Percentiles rank a stretch among this genome's conserved stretches.
phyloP scores from a whole-genome alignment of 2,113 vertebrate species.

The Todiramphus saurophagus region DNA sequence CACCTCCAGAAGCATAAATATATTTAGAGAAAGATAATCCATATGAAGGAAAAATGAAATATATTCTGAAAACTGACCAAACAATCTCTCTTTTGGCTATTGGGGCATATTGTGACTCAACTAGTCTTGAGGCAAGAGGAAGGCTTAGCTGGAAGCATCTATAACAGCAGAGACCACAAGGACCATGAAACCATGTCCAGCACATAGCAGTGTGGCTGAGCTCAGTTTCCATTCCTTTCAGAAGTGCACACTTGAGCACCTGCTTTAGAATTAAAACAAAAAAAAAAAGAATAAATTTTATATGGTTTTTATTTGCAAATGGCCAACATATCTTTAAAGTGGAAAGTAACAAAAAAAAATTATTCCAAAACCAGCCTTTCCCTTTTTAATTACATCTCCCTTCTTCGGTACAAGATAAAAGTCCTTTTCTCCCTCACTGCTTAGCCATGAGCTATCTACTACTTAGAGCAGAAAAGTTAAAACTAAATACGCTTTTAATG shows the following conservation, averaged over 20 bases:
- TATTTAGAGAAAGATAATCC: not conserved
- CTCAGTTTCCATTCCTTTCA: not conserved
- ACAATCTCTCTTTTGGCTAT: not conserved
- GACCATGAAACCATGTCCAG: not conserved
- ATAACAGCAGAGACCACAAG: not conserved
- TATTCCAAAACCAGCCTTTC: not conserved
- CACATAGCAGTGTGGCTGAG: fast-evolving
- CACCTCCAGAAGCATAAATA: not conserved
- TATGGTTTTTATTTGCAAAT: not conserved
- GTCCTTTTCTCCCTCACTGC: not conserved
- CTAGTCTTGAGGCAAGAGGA: fast-evolving
- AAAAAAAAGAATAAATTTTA: not conserved
- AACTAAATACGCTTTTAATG: not conserved
- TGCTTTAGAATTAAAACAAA: not conserved
- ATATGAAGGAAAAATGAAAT: not conserved
- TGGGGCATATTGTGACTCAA: not conserved
- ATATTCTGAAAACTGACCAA: not conserved
- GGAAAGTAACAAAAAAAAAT: not conserved
- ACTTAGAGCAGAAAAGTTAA: not conserved
- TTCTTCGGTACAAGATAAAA: not conserved
- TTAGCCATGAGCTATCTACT: not conserved
- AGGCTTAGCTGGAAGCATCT: not conserved
- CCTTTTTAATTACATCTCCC: not conserved
- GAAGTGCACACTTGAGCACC: not conserved
- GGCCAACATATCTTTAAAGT: not conserved